Conservation (phyloP, 2,797 vertebrate species). For the Paguma larvata region DNA sequence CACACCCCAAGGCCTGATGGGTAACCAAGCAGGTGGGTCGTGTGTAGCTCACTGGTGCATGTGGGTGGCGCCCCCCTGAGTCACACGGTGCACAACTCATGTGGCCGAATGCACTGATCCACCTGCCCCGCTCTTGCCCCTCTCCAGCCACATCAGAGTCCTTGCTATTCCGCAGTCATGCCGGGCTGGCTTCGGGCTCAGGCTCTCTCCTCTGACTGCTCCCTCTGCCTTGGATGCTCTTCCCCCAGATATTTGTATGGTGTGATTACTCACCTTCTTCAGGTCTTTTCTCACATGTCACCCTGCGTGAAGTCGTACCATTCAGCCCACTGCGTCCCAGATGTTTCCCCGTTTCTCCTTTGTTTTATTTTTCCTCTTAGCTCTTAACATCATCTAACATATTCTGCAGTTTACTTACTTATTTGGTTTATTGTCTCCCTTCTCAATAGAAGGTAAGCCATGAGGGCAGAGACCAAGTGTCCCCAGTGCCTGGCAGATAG, state of each 20-base stretch:
- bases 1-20: background rate
- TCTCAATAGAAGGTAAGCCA: background rate
- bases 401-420: background rate
- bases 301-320: background rate
- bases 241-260: background rate
- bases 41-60: rapidly evolving
- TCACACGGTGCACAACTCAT: background rate
- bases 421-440: background rate
- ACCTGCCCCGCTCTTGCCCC: background rate
- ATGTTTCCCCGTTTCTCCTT: background rate
- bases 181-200: background rate
- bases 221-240: background rate
- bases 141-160: background rate
- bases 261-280: background rate
- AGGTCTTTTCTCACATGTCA: constrained; percentile 1
- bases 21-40: background rate
- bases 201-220: background rate
- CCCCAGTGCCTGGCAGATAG: background rate
- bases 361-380: background rate
- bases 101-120: rapidly evolving
- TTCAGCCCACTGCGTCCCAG: background rate
- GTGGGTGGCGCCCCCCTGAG: background rate
- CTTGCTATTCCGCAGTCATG: background rate
- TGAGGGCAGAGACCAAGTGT: no score
- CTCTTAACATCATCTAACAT: background rate